Evolutionary conservation across 2,888 invertebrate genomes (phyloP).

Genomic region (Nymphalis c-album): DNA sequence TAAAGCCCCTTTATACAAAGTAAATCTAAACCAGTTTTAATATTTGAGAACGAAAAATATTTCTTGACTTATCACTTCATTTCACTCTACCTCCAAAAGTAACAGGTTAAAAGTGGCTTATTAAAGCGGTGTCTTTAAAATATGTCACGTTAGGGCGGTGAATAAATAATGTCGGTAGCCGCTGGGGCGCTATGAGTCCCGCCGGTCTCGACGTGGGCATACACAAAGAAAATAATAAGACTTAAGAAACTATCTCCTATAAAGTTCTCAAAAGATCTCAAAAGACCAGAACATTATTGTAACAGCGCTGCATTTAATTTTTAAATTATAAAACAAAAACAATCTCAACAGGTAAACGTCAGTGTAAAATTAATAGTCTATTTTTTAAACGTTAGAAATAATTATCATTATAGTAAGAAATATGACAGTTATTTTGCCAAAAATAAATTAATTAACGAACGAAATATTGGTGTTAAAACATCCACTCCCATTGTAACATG

Average conservation of each 20-base stretch:
- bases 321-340: neutral
- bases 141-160: conserved; percentile 72
- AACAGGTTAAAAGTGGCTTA: conserved; percentile 72
- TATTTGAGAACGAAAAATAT: neutral
- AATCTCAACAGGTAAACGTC: neutral
- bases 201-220: conserved; percentile 43
- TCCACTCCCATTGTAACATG: neutral
- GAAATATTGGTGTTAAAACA: neutral
- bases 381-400: neutral
- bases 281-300: conserved; percentile 4
- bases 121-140: conserved; percentile 78
- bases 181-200: conserved; percentile 38
- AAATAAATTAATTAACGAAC: neutral
- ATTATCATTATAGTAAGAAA: neutral
- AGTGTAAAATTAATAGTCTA: neutral
- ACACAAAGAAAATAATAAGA: conserved; percentile 34
- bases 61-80: conserved; percentile 26
- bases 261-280: conserved; percentile 1
- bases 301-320: neutral
- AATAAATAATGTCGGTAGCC: conserved; percentile 71
- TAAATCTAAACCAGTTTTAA: neutral
- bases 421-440: neutral
- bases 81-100: conserved; percentile 48
- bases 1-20: neutral
- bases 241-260: conserved; percentile 11